Evolutionary conservation across 2,113 vertebrate species (phyloP).

Genomic region (Eleginops maclovinus): DNA sequence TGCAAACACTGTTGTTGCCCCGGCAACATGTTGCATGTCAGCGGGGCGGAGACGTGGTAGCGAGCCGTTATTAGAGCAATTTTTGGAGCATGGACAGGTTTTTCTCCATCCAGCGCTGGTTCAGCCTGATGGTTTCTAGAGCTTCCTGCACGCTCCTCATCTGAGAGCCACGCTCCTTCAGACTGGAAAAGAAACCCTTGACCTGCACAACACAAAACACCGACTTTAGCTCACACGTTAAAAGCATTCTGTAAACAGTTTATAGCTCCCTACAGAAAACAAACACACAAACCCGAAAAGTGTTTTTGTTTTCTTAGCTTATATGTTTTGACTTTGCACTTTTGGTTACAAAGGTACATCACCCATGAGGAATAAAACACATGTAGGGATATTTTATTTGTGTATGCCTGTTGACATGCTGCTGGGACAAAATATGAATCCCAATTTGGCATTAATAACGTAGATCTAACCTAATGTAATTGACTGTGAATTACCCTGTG

Average conservation of each 20-base stretch:
- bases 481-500: no score
- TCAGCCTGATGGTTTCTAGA: conserved; percentile 90
- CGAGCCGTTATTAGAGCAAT: conserved; percentile 79
- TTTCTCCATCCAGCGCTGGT: conserved; percentile 91
- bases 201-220: conserved; percentile 82
- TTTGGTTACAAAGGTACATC: no score
- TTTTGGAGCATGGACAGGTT: conserved; percentile 82
- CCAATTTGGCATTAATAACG: no score
- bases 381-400: no score
- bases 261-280: neutral
- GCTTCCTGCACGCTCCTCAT: conserved; percentile 90
- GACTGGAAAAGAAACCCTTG: conserved; percentile 89
- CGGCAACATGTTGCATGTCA: conserved; percentile 41
- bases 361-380: no score
- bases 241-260: neutral
- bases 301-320: no score
- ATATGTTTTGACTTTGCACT: no score
- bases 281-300: neutral
- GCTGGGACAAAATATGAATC: no score
- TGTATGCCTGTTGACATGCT: no score
- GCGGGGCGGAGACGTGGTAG: conserved; percentile 20
- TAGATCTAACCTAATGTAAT: no score
- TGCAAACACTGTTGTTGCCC: conserved; percentile 85
- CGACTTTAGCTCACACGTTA: neutral
- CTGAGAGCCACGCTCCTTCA: conserved; percentile 87